Conservation (phyloP, 2,888 invertebrate genomes). For the Mythimna vitellina region DNA sequence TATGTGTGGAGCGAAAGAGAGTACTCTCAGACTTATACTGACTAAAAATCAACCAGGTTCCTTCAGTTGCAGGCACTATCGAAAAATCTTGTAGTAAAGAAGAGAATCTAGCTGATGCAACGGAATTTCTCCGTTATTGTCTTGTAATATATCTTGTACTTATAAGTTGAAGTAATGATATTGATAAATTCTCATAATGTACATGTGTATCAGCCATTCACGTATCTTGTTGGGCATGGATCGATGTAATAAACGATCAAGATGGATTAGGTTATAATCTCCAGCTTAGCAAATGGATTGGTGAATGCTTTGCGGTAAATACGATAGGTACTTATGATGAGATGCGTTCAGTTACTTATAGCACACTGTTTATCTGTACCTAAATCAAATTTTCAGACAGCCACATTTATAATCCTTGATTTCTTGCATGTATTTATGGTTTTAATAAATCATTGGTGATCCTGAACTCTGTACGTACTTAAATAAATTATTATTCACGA, state of each 20-base stretch:
- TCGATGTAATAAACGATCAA: constrained; percentile 37
- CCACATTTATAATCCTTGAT: neutral
- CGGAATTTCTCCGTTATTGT: neutral
- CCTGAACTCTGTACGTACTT: no score
- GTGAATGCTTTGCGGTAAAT: constrained; percentile 28
- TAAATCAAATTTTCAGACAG: neutral
- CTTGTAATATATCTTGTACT: neutral
- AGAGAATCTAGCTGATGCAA: neutral
- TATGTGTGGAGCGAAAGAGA: no score
- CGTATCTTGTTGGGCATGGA: constrained; percentile 3
- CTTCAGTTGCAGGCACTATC: no score
- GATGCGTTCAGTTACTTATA: neutral
- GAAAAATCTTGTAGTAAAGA: neutral
- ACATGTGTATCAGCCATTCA: neutral
- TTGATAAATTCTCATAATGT: neutral
- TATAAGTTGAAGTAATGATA: neutral
- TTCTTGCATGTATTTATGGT: no score
- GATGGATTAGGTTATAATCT: constrained; percentile 46
- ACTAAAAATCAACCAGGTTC: neutral
- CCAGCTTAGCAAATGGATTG: constrained; percentile 42
- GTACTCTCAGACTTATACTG: neutral
- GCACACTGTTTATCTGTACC: neutral
- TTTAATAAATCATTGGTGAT: no score
- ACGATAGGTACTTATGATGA: neutral
- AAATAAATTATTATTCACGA: no score